These are phyloP conservation scores for Brachypalpus laphriformis DNA, from an alignment of 2,888 invertebrate species.

Conservation along the genomic window DNA sequence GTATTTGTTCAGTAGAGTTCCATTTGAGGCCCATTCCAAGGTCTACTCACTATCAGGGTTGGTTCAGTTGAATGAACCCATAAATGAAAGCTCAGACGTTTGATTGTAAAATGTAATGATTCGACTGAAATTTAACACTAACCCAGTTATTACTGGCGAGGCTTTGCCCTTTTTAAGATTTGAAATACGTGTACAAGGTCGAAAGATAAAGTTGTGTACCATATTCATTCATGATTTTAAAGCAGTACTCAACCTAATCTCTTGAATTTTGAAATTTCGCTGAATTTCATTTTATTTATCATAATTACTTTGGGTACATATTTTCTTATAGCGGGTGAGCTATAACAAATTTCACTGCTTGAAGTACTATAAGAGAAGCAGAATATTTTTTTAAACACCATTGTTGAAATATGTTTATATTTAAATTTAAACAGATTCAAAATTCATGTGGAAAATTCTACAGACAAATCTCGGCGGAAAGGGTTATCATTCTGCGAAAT, in stretches of 20 bases:
- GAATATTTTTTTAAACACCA: no score
- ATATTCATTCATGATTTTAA: not conserved
- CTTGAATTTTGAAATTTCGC: not conserved
- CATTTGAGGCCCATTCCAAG: not conserved
- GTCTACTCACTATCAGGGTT: not conserved
- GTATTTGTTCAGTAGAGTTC: no score
- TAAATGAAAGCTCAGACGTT: not conserved
- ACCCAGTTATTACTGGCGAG: not conserved
- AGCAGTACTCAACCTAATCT: not conserved
- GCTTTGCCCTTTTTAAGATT: conserved; percentile 1
- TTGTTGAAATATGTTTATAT: no score
- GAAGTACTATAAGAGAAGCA: no score
- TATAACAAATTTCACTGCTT: no score
- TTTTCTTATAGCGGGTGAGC: no score
- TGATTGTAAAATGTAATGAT: not conserved
- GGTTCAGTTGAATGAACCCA: not conserved
- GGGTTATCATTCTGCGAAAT: not conserved
- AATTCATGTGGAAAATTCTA: no score
- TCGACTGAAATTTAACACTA: not conserved
- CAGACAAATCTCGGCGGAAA: no score
- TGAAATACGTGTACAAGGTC: not conserved
- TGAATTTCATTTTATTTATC: not conserved
- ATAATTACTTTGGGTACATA: no score
- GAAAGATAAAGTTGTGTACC: not conserved
- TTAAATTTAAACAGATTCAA: no score